phyloP scores from a whole-genome alignment of 2,888 invertebrate genomes.

The Napeogenes inachia region DNA sequence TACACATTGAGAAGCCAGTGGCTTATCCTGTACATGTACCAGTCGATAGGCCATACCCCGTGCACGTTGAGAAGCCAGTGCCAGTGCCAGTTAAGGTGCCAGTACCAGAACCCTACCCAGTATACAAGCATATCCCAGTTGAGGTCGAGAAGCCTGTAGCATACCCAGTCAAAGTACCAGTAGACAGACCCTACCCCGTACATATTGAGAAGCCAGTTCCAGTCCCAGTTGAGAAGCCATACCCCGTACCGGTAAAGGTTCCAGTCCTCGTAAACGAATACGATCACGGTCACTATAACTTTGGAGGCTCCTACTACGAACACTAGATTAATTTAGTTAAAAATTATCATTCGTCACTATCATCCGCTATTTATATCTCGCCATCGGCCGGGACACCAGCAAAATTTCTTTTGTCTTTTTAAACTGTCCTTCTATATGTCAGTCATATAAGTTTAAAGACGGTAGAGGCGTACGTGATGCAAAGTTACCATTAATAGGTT shows the following conservation, averaged over 20 bases:
- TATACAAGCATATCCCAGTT: conserved; percentile 81
- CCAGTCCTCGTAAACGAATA: conserved; percentile 56
- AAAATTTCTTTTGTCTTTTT: conserved; percentile 56
- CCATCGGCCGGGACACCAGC: conserved; percentile 67
- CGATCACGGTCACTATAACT: conserved; percentile 37
- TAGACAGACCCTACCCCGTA: conserved; percentile 82
- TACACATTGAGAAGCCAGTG: conserved; percentile 80
- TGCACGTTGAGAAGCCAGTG: conserved; percentile 71
- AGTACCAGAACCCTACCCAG: conserved; percentile 78
- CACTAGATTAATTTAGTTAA: conserved; percentile 57
- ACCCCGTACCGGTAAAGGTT: conserved; percentile 77
- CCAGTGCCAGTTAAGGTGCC: conserved; percentile 77
- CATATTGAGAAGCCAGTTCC: conserved; percentile 69
- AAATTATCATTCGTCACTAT: conserved; percentile 47
- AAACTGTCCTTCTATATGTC: conserved; percentile 66
- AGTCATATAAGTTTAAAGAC: conserved; percentile 60
- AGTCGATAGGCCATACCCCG: conserved; percentile 80
- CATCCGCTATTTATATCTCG: conserved; percentile 59
- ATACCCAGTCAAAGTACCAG: conserved; percentile 81
- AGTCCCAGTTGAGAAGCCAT: conserved; percentile 74
- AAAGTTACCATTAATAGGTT: conserved; percentile 71
- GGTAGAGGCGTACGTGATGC: conserved; percentile 63
- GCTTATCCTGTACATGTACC: conserved; percentile 80
- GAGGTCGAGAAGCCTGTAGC: conserved; percentile 79
- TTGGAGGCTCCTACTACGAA: conserved; percentile 50